These are phyloP conservation scores for Actenoides lindsayi DNA, from an alignment of 2,113 vertebrate genomes.

Conservation along the genomic window DNA sequence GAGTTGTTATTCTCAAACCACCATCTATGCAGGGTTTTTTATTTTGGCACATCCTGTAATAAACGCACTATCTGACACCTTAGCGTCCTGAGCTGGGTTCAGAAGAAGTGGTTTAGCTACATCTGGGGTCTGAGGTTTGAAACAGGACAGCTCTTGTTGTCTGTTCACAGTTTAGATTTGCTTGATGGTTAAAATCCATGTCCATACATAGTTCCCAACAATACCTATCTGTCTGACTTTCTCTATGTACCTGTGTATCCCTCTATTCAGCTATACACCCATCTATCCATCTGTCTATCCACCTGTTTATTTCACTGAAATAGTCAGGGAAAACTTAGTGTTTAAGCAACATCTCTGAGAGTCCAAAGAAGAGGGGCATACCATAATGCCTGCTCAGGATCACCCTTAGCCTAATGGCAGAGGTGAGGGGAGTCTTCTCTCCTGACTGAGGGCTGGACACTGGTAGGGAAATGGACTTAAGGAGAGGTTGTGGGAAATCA, in stretches of 20 bases:
- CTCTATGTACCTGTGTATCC: background rate
- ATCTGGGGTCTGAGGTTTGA: background rate
- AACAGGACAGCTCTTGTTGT: background rate
- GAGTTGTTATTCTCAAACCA: background rate
- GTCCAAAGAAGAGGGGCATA: background rate
- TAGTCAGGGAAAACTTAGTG: background rate
- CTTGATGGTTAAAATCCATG: background rate
- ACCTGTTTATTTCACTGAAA: background rate
- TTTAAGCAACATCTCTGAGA: background rate
- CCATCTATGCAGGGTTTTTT: background rate
- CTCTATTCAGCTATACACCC: background rate
- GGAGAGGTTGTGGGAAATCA: background rate
- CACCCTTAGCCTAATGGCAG: background rate
- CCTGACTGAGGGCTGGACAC: background rate
- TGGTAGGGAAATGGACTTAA: background rate
- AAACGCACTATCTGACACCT: rapidly evolving
- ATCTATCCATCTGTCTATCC: background rate
- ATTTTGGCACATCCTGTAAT: background rate
- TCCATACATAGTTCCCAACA: background rate
- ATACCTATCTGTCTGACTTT: background rate
- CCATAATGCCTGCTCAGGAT: background rate
- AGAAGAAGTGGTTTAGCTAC: background rate
- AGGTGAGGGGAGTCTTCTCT: background rate
- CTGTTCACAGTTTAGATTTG: background rate
- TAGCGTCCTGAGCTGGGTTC: background rate